Evolutionary conservation across 2,797 vertebrate species (phyloP).

Genomic region (Onychomys torridus): DNA sequence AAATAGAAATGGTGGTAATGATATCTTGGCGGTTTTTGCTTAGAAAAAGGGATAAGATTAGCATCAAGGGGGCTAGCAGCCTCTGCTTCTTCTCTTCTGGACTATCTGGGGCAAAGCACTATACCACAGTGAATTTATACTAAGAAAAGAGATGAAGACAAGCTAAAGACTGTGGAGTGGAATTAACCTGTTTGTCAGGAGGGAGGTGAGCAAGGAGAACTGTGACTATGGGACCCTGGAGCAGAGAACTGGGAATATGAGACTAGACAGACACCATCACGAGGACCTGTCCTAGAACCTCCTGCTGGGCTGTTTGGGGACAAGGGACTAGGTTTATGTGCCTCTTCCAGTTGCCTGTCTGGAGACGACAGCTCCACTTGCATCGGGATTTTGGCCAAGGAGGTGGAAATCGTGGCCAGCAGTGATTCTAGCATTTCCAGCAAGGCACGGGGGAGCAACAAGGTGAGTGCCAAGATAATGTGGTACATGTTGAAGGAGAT

Average conservation of each 20-base stretch:
- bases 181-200: conserved; percentile 42
- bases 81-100: background rate
- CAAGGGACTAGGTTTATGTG: conserved; percentile 12
- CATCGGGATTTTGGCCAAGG: conserved; percentile 93
- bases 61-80: background rate
- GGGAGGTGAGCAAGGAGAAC: background rate
- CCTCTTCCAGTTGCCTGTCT: conserved; percentile 91
- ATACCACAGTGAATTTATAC: background rate
- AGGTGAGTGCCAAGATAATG: conserved; percentile 88
- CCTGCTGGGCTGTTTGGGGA: background rate
- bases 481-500: background rate
- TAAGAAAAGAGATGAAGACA: conserved; percentile 6
- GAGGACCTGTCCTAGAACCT: background rate
- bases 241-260: background rate
- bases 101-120: background rate
- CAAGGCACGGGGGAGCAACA: conserved; percentile 97
- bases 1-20: background rate
- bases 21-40: background rate
- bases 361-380: conserved; percentile 96
- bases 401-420: conserved; percentile 98
- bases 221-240: conserved; percentile 2
- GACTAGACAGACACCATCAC: background rate
- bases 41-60: background rate
- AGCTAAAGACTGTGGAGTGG: background rate
- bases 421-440: conserved; percentile 98